phyloP scores from a whole-genome alignment of 2,888 invertebrate species.

The Nomada fabriciana region DNA sequence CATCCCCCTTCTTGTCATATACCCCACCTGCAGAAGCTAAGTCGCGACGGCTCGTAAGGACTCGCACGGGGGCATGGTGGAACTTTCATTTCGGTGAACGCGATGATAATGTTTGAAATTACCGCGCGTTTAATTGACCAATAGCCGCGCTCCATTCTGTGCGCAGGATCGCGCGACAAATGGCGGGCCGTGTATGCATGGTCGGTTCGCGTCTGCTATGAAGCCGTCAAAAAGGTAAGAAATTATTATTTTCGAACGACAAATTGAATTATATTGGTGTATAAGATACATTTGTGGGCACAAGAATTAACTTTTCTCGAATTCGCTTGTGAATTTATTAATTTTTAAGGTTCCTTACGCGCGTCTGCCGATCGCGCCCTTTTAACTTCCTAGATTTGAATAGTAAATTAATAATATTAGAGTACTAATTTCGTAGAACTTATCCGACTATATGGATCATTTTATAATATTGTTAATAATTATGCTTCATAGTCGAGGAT shows the following conservation, averaged over 20 bases:
- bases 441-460: no score
- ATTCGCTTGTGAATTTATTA: not conserved
- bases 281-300: not conserved
- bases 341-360: not conserved
- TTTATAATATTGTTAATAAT: not conserved
- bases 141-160: not conserved
- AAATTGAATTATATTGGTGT: not conserved
- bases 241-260: not conserved
- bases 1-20: conserved; percentile 71
- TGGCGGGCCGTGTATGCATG: not conserved
- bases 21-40: conserved; percentile 65
- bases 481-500: not conserved
- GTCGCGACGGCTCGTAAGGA: conserved; percentile 60
- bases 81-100: conserved; percentile 70
- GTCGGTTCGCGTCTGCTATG: not conserved
- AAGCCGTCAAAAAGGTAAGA: not conserved
- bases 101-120: conserved; percentile 41
- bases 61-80: conserved; percentile 52
- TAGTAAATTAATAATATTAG: not conserved
- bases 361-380: no score
- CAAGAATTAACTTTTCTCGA: not conserved
- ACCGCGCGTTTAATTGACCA: conserved; percentile 41
- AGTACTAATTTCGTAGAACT: no score
- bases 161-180: not conserved
- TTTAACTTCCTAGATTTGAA: not conserved